Conservation (phyloP, 2,888 invertebrate species). For the Lochmaea crataegi region DNA sequence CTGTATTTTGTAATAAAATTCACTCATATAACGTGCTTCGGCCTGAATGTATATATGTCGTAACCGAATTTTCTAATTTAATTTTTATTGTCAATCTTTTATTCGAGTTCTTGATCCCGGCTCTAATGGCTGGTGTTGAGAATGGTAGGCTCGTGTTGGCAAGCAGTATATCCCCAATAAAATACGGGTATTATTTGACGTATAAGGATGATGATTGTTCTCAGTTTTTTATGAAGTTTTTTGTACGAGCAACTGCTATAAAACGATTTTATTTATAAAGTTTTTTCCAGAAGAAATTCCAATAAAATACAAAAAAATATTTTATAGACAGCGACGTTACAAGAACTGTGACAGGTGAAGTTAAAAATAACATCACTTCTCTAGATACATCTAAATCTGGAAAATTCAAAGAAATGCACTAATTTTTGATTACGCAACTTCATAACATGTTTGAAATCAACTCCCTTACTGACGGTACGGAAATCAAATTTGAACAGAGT, state of each 20-base stretch:
- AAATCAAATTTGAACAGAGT: too few species aligned
- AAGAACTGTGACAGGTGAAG: too few species aligned
- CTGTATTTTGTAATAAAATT: not conserved
- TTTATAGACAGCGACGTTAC: too few species aligned
- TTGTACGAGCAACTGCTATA: not conserved
- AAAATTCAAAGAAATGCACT: too few species aligned
- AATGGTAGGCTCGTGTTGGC: not conserved
- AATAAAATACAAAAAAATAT: not conserved
- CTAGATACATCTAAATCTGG: too few species aligned
- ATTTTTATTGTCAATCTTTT: slow-evolving; percentile 1
- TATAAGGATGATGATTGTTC: not conserved
- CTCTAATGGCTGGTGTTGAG: not conserved
- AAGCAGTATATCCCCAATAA: not conserved
- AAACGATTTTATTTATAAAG: not conserved
- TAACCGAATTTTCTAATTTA: not conserved
- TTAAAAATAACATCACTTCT: too few species aligned
- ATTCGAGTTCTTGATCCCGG: not conserved
- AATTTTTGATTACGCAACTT: too few species aligned
- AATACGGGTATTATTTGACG: not conserved
- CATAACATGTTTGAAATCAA: too few species aligned
- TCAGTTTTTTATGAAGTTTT: not conserved
- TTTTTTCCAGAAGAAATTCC: not conserved
- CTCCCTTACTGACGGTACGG: too few species aligned
- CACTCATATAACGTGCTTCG: not conserved
- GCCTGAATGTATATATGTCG: not conserved